Evolutionary conservation across 2,888 invertebrate genomes (phyloP), one percentile per base, ranked within the genome.

Genomic region (Suillia variegata): DNA sequence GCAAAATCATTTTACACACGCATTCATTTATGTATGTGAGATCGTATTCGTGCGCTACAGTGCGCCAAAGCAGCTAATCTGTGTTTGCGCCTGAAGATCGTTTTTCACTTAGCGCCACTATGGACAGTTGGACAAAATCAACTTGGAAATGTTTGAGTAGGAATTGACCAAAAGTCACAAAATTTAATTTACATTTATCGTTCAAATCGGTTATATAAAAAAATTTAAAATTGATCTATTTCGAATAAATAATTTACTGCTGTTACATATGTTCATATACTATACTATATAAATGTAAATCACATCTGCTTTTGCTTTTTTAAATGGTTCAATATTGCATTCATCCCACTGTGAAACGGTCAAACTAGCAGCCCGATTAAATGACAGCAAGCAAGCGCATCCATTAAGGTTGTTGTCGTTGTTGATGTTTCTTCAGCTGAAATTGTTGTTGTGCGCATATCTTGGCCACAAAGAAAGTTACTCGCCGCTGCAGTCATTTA

Each of bases 401-500:
- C 20, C 45, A 45, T 45, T 45, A 45, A 45, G 20, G 8, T 45
- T 38, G 68, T 56, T 58, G 66, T 13, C 57, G 57, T 10, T 48
- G 18, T 50, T 51, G 51, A 54, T 51, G 58, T 38, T 54, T 48
- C n/a, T 45, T 38, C n/a, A 58, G 58, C 26, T 45, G 55, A n/a
- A 26, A 10, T 33, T 31, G 55, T 31, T 56, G 59, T 50, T 69
- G 50, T 10, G 26, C 10, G 26, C 6, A n/a, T 26, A 6, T 26
- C 6, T 26, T 38, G 38, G 38, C 45, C 8, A 20, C 45, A 18
- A 45, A 20, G 45, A 45, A 45, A 45, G 45, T 45, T 18, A 20
- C 45, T 13, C 38, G 38, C n/a, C 10, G 38, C 38, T 13, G 38
- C 4, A 10, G 5, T 6, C 26, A 38, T 38, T 45, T n/a, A n/a